Evolutionary conservation across 2,797 vertebrate species (phyloP).

Genomic region (Ptychadena robeensis): DNA sequence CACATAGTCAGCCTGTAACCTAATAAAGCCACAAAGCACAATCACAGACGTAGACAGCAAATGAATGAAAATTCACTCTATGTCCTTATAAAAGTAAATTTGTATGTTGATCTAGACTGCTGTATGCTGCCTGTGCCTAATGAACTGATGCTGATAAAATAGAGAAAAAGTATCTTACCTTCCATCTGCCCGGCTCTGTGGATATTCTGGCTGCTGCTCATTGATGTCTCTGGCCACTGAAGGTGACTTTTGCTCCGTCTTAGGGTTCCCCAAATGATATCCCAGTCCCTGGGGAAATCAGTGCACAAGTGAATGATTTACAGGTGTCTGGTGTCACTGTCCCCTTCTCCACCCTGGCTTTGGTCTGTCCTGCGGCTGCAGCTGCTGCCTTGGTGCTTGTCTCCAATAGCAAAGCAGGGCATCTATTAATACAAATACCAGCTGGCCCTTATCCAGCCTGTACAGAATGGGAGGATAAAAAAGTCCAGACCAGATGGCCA

Average conservation of each 20-base stretch:
- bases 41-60: conserved; percentile 8
- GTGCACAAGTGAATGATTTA: conserved; percentile 42
- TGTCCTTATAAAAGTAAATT: conserved; percentile 24
- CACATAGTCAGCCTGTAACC: too few relatives aligned
- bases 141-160: conserved; percentile 41
- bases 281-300: conserved; percentile 29
- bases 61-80: neutral
- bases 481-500: conserved; percentile 56
- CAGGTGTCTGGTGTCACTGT: conserved; percentile 58
- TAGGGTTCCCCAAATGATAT: conserved; percentile 42
- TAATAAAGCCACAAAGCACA: too few relatives aligned
- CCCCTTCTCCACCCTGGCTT: conserved; percentile 39
- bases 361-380: conserved; percentile 44
- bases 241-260: conserved; percentile 52
- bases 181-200: conserved; percentile 48
- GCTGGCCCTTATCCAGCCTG: conserved; percentile 57
- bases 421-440: conserved; percentile 61
- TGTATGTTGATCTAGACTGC: conserved; percentile 6
- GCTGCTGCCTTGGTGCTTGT: conserved; percentile 48
- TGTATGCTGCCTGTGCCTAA: conserved; percentile 39
- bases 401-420: conserved; percentile 56
- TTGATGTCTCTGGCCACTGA: conserved; percentile 45
- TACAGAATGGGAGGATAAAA: conserved; percentile 54
- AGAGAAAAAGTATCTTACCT: conserved; percentile 54
- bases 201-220: conserved; percentile 46